Base-by-base conservation (phyloP, 2,113 vertebrate genomes). In the Clupea harengus region DNA sequence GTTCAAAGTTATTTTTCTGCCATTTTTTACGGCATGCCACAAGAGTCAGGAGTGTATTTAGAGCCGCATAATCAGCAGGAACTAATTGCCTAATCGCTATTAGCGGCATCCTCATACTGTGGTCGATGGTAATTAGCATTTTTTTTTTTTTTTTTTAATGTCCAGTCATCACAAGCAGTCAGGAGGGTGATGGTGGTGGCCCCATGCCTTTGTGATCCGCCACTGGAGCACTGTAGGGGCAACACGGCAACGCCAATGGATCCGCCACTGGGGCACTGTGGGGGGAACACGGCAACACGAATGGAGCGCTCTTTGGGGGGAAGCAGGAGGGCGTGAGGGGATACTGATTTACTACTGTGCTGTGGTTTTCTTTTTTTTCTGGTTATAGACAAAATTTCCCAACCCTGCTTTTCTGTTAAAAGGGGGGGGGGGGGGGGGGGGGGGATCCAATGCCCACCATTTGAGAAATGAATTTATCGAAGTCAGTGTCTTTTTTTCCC, bases 401-500 rank as follows among this genome's bases (percentile, higher is more conserved):
- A 25, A 28, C 64, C n/a, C 64, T 91, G 90, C 83, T 92, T 93
- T 60, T 32, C 32, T 50, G 28, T 67, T n/a, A 49, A 18, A 87
- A 84, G 82, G 52, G 25, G n/a, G n/a, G n/a, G n/a, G n/a, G n/a
- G n/a, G n/a, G n/a, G n/a, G n/a, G n/a, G n/a, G n/a, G n/a, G n/a
- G n/a, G n/a, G n/a, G n/a, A n/a, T 93, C 54, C 91, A 95, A 93
- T 94, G 94, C 94, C 93, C 94, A 94, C 94, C 95, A 95, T 96
- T 95, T 96, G 95, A 96, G 95, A 96, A 95, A 96, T 96, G 95
- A 95, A 96, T 95, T 95, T 94, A 94, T 95, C 92, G 94, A 94
- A 94, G 95, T 95, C 93, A 91, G 93, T 94, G 95, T 95, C 94
- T 95, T 94, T 95, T 94, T 95, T 94, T 94, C 93, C 96, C 97